phyloP scores from a whole-genome alignment of 1,140 invertebrate genomes.

The Palaemon carinicauda region DNA sequence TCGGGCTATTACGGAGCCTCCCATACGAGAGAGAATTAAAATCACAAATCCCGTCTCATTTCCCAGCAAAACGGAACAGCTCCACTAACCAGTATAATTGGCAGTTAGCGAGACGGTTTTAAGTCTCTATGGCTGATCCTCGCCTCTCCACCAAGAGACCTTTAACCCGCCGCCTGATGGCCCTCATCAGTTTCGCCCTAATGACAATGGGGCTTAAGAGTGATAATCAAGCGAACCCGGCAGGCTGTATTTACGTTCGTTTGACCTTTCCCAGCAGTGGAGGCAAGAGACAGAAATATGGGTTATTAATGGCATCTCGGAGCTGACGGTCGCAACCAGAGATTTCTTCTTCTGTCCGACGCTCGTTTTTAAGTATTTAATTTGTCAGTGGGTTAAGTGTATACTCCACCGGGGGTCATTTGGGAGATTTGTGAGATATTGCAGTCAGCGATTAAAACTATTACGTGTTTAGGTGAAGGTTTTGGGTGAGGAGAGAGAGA shows the following conservation, averaged over 20 bases:
- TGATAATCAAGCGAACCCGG: not conserved
- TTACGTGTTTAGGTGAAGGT: not conserved
- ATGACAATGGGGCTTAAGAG: conserved; percentile 4
- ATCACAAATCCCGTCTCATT: conserved; percentile 47
- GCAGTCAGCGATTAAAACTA: not conserved
- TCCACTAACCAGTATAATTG: conserved; percentile 52
- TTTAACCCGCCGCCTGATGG: not conserved
- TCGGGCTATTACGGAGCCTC: not conserved
- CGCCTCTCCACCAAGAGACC: no score
- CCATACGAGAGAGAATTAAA: conserved; percentile 36
- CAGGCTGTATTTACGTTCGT: not conserved
- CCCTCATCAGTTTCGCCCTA: not conserved
- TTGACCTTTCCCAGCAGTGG: conserved; percentile 23
- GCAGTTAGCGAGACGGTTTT: conserved; percentile 35
- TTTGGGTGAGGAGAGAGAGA: not conserved
- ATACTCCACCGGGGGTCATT: conserved; percentile 7
- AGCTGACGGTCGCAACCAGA: conserved; percentile 34
- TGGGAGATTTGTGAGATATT: not conserved
- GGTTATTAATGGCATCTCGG: conserved; percentile 46
- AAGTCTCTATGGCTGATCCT: conserved; percentile 33
- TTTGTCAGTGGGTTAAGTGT: conserved; percentile 44
- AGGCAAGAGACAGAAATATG: conserved; percentile 29
- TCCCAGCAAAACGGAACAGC: conserved; percentile 40
- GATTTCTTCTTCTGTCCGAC: conserved; percentile 27
- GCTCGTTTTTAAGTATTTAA: conserved; percentile 36